phyloP scores from a whole-genome alignment of 2,888 invertebrate species.

The Drosophila hamatofila region DNA sequence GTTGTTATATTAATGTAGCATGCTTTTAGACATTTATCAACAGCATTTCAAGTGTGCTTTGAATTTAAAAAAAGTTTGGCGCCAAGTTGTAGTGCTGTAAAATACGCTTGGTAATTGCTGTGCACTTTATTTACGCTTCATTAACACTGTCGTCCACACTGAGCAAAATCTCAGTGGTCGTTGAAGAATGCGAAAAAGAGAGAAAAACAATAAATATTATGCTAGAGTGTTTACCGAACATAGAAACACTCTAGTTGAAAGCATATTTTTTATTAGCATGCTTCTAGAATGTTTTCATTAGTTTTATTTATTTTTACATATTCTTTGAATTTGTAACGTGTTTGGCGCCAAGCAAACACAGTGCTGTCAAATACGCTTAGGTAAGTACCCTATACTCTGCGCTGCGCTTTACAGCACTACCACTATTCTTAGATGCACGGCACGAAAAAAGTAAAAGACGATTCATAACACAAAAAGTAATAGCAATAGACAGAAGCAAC shows the following conservation, averaged over 20 bases:
- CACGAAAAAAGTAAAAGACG: slow-evolving; percentile 27
- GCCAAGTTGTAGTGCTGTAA: slow-evolving; percentile 34
- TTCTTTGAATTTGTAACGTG: slow-evolving; percentile 31
- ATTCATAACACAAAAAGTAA: slow-evolving; percentile 12
- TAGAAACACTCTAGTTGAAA: neutral
- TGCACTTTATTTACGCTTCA: neutral
- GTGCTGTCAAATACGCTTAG: slow-evolving; percentile 27
- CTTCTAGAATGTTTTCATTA: neutral
- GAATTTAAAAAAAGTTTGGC: slow-evolving; percentile 11
- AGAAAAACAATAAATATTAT: neutral
- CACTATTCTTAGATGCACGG: slow-evolving; percentile 22
- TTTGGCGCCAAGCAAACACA: slow-evolving; percentile 32
- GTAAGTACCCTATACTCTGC: slow-evolving; percentile 1
- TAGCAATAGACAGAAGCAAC: slow-evolving; percentile 26
- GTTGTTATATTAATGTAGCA: slow-evolving; percentile 14
- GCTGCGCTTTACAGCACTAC: slow-evolving; percentile 32
- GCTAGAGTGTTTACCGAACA: neutral
- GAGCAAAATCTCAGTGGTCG: slow-evolving; percentile 12
- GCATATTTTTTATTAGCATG: neutral
- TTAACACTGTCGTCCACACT: slow-evolving; percentile 42
- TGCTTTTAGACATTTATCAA: slow-evolving; percentile 29
- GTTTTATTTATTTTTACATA: slow-evolving; percentile 1
- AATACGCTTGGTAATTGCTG: neutral
- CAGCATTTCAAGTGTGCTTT: neutral
- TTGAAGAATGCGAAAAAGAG: neutral